These are phyloP conservation scores for Drosophila watanabei DNA, from an alignment of 1,140 invertebrate genomes.

Conservation along the genomic window DNA sequence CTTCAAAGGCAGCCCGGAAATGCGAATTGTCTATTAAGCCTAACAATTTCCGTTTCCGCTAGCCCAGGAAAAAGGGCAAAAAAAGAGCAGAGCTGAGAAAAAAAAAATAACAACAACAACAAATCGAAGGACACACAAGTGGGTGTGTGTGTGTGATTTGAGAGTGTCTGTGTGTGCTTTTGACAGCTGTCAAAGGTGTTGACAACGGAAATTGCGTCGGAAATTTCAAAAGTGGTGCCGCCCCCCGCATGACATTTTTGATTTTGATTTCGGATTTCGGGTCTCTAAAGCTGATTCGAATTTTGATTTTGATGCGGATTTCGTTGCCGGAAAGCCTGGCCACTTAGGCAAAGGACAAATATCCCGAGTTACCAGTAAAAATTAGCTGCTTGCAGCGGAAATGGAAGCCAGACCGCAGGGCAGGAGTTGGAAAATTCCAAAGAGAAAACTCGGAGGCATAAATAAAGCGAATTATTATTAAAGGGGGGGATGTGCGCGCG, in stretches of 20 bases:
- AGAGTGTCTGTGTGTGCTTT: conserved; percentile 50
- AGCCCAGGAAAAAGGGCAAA: conserved; percentile 28
- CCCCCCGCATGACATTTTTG: conserved; percentile 30
- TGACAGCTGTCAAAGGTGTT: conserved; percentile 82
- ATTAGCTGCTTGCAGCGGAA: conserved; percentile 62
- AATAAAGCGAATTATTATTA: conserved; percentile 57
- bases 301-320: conserved; percentile 6
- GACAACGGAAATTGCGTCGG: conserved; percentile 80
- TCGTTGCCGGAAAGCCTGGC: conserved; percentile 10
- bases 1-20: conserved; percentile 60
- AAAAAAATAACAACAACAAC: neutral
- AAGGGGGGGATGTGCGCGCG: conserved; percentile 11
- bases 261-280: conserved; percentile 8
- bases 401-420: conserved; percentile 49
- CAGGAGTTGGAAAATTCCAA: neutral
- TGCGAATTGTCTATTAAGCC: conserved; percentile 82
- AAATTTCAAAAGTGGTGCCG: conserved; percentile 71
- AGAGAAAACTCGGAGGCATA: neutral
- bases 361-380: conserved; percentile 3
- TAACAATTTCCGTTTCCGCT: conserved; percentile 82
- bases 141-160: conserved; percentile 23
- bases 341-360: conserved; percentile 23
- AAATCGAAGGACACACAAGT: conserved; percentile 19
- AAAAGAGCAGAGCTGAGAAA: conserved; percentile 18
- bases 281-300: neutral